phyloP scores from a whole-genome alignment of 1,140 invertebrate genomes.

The Nylanderia fulva region DNA sequence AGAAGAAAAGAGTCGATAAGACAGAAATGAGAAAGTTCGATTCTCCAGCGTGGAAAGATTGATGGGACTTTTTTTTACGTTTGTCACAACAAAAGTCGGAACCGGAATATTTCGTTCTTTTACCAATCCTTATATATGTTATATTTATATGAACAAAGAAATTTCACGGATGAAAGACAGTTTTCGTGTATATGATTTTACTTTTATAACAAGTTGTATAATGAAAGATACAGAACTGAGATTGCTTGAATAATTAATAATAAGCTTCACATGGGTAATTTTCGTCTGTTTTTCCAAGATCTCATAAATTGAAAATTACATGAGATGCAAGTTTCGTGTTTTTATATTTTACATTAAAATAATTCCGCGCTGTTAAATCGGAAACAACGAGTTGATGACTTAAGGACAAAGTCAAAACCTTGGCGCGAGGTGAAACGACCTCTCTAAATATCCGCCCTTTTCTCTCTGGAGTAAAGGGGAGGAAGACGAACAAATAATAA shows the following conservation, averaged over 20 bases:
- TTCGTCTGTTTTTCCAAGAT: background rate
- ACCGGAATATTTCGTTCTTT: constrained; percentile 3
- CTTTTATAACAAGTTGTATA: background rate
- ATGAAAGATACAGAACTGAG: background rate
- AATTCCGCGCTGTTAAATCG: background rate
- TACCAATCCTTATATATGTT: background rate
- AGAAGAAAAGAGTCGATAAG: constrained; percentile 23
- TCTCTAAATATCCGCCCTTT: constrained; percentile 9
- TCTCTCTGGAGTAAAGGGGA: background rate
- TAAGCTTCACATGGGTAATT: background rate
- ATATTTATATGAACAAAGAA: background rate
- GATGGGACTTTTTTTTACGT: constrained; percentile 50
- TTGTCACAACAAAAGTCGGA: background rate
- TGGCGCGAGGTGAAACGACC: background rate
- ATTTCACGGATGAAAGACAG: background rate
- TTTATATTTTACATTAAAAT: background rate
- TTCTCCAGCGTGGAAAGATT: constrained; percentile 25
- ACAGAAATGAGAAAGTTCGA: constrained; percentile 6
- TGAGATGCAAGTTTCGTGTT: background rate
- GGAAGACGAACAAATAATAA: constrained; percentile 34
- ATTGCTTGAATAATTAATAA: background rate
- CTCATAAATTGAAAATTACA: background rate
- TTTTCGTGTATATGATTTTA: background rate
- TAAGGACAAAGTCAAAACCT: background rate
- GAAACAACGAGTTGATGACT: background rate